Evolutionary conservation across 30 jellyfish, hydroid and myxozoan genomes (phyloP), one percentile per base, ranked within the genome.

Genomic region (Morbakka virulenta): DNA sequence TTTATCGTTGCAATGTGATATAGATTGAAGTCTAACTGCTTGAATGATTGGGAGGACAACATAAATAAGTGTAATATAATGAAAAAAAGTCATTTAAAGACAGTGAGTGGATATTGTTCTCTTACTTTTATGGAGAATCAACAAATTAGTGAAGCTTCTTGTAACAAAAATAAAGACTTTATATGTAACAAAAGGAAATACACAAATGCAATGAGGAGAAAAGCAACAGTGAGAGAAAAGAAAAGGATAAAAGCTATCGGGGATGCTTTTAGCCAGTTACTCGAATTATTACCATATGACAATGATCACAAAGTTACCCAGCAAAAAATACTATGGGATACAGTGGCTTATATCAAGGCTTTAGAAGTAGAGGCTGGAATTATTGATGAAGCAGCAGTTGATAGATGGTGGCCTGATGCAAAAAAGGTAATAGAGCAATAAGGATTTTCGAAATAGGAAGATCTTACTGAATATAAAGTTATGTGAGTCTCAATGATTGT

Each of bases 281-380:
- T 78, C 2, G 53, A 78, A 30, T 22, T 78, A 32, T 29, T 78
- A 52, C 89, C 89, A 31, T 48, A 41, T 21, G 35, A 57, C 14
- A 51, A 48, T 2, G 35, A 51, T 9, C 80, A 68, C 4, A 75
- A 67, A 66, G 50, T 70, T 23, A 84, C 92, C 32, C 85, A 84
- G 69, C 86, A 84, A 47, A 69, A 50, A 22, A 87, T 87, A 25
- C 48, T 87, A 71, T 86, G 68, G 9, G 96, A 87, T 26, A 71
- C 94, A 4, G 88, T 81, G 1, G 90, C 92, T 21, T 87, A 87
- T 48, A 80, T 87, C 1, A 28, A 82, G 72, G 74, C 91, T 24
- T 30, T 71, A 51, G 96, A 86, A 65, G 93, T 71, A 17, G 88
- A 80, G 34, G 70, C 69, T 26, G 80, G 80, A 28, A 61, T 71